Evolutionary conservation across 2,888 invertebrate genomes (phyloP).

Genomic region (Rosalia funebris): DNA sequence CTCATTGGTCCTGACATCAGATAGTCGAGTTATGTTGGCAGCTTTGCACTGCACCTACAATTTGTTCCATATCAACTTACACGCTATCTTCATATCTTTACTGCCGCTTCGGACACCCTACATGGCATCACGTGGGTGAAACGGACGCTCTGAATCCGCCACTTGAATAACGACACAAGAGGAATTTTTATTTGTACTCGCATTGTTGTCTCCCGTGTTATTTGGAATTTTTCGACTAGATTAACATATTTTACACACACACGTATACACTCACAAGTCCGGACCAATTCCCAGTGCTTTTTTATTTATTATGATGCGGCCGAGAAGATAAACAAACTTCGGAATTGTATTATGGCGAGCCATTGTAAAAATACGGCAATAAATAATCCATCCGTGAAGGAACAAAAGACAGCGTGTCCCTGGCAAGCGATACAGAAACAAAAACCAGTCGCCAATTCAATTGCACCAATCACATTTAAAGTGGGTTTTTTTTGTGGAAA

Average conservation of each 20-base stretch:
- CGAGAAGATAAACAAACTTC: constrained; percentile 32
- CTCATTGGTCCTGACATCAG: constrained; percentile 58
- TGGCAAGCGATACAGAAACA: constrained; percentile 48
- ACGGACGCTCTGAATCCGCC: constrained; percentile 50
- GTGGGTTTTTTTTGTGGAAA: constrained; percentile 51
- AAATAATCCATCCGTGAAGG: constrained; percentile 52
- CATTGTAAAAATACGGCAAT: constrained; percentile 45
- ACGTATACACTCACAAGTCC: not conserved
- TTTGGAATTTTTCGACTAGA: constrained; percentile 35
- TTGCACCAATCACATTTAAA: constrained; percentile 60
- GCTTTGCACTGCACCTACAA: constrained; percentile 60
- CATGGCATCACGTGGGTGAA: constrained; percentile 55
- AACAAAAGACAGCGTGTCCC: constrained; percentile 54
- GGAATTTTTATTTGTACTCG: constrained; percentile 39
- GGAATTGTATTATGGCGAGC: constrained; percentile 43
- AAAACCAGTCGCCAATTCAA: constrained; percentile 62
- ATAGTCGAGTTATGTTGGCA: constrained; percentile 57
- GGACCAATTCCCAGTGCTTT: constrained; percentile 23
- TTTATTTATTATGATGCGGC: constrained; percentile 31
- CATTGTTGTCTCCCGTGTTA: constrained; percentile 43
- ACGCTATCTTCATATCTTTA: constrained; percentile 62
- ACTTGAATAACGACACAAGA: constrained; percentile 46
- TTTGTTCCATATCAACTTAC: constrained; percentile 63
- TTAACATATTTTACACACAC: constrained; percentile 40
- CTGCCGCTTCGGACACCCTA: constrained; percentile 57